Evolutionary conservation across 2,113 vertebrate genomes (phyloP), one percentile per base, ranked within the genome.

Genomic region (Tonatia bakeri): DNA sequence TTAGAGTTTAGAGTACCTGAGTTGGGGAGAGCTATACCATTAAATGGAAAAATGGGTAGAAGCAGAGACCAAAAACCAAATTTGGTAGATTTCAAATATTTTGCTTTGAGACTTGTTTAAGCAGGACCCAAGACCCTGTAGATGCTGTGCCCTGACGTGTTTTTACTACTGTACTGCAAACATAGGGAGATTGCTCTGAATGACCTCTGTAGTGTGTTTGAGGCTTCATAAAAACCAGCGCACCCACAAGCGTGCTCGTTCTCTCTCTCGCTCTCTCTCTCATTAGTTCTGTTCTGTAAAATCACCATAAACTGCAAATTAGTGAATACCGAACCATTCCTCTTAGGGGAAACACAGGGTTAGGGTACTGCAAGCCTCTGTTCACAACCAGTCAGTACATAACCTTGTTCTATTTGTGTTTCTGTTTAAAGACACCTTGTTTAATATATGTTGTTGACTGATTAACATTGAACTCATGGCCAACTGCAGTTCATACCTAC

Each of bases 81-180:
- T 61, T 76, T 90, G n/a, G 14, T 85, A 77, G 31, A 28, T 81
- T 93, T 72, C 90, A 36, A 54, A 33, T 40, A 80, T 85, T 59
- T 61, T 86, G 82, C 11, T 67, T 88, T 85, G 38, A 56, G 38
- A 72, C 38, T 82, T 93, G 26, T 96, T 79, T 96, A 65, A 93
- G 38, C 20, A 36, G 36, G 61, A 67, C 45, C 38, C 38, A 33
- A 38, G n/a, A 64, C 15, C 7, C n/a, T 22, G 31, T 56, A 50
- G 72, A 38, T 59, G 33, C 24, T 87, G 17, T 81, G 45, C n/a
- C 38, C 40, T 70, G 12, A 77, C 14, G 67, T 77, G 56, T 87
- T 87, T 79, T 79, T 87, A 24, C 73, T 43, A 24, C 77, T 69
- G 19, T 91, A 0, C 54, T 90, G 56, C 50, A 50, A 65, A 73